Conservation (phyloP, 2,888 invertebrate species). For the Cybosia mesomella region DNA sequence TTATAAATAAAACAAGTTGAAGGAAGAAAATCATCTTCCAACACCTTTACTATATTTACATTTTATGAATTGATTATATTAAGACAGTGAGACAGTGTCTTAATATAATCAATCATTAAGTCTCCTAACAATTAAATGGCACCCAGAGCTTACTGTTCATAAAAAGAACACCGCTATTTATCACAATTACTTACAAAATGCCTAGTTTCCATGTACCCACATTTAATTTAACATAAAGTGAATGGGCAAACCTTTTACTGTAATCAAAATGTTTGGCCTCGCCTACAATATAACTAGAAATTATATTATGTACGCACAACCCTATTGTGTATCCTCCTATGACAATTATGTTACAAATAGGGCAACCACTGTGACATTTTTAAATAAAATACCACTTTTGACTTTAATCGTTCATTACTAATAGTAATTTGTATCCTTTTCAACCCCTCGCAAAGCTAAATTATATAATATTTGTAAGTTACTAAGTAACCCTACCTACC, state of each 20-base stretch:
- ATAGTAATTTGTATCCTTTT: too few species aligned
- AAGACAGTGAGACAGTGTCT: too few species aligned
- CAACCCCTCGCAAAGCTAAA: too few species aligned
- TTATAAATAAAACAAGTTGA: background rate
- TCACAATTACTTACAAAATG: conserved; percentile 7
- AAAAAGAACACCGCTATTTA: conserved; percentile 15
- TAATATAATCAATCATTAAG: too few species aligned
- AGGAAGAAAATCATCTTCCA: background rate
- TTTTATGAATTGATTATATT: too few species aligned
- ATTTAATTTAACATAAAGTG: conserved; percentile 19
- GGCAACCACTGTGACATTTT: background rate
- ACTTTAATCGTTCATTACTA: too few species aligned
- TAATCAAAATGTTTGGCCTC: conserved; percentile 11
- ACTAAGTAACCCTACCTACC: too few species aligned
- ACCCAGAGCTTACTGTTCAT: background rate
- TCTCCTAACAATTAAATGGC: conserved; percentile 1
- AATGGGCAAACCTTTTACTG: conserved; percentile 10
- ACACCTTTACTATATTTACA: background rate
- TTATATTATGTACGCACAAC: background rate
- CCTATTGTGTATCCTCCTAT: background rate
- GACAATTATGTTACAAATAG: background rate
- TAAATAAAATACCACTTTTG: background rate
- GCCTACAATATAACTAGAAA: conserved; percentile 1
- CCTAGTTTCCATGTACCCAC: conserved; percentile 1
- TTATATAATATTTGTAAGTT: too few species aligned